Evolutionary conservation across 2,113 vertebrate genomes (phyloP), one percentile per base, ranked within the genome.

Genomic region (Martes martes): DNA sequence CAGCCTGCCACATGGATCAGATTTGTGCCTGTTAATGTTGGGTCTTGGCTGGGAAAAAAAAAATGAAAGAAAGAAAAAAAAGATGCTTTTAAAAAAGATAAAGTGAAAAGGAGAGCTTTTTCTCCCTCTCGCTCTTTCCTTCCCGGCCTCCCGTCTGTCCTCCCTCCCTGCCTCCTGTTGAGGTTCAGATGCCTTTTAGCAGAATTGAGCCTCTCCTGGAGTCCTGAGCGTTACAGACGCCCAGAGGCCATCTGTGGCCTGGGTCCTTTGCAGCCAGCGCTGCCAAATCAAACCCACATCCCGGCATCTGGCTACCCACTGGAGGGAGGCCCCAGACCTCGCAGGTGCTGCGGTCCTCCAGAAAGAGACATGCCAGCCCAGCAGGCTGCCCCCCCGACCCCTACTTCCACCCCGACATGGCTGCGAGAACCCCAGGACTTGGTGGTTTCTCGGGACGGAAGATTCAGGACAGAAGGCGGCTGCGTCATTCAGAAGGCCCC

Each of bases 231-330:
- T 50, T 80, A 31, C 89, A 92, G 91, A 95, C 97, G 83, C 87
- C 91, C 31, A 82, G 92, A 97, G 71, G 94, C 94, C 98, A 90
- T 91, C 45, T 83, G 91, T 96, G 97, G 98, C 96, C 98, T 91
- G 95, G 98, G 95, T 97, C 91, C 97, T 98, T 28, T 42, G n/a
- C 31, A 82, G 52, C 79, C 26, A 0, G 74, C 87, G 13, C 83
- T n/a, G 11, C 36, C 36, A 33, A 94, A 14, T 63, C 76, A 45
- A n/a, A 71, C 63, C 21, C 81, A 61, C 47, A 15, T 31, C 47
- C 73, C 11, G 4, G 81, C 92, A 7, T 52, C 52, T 42, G 42
- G 92, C 90, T 50, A 1, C 81, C 47, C 18, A 15, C 65, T 2
- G 2, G 39, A 87, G 69, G 82, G 86, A 95, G 52, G 47, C 89